A percentile compares a stretch with the other conserved stretches of the same genome.
Conservation (phyloP, 37 sponge, comb jelly and placozoan genomes). For the Agelas oroides region DNA sequence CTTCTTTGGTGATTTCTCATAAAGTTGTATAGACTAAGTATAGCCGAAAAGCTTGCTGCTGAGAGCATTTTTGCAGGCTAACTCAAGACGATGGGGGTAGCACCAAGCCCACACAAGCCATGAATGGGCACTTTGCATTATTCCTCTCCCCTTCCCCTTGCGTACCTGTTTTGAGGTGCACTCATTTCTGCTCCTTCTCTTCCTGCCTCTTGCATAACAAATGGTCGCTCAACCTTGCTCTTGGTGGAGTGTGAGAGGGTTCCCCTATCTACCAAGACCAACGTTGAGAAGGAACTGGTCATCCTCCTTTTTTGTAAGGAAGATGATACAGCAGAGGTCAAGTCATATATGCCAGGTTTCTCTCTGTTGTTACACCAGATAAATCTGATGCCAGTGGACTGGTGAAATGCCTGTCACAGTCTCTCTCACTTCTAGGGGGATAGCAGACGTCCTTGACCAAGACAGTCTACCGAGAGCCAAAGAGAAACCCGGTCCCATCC, state of each 20-base stretch:
- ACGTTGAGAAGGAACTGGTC: constrained; percentile 52
- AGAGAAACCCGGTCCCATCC: constrained; percentile 57
- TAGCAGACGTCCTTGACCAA: constrained; percentile 30
- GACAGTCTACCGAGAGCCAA: neutral
- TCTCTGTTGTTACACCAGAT: constrained; percentile 14
- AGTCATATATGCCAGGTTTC: constrained; percentile 32
- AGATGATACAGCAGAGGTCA: constrained; percentile 26
- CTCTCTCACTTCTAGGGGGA: constrained; percentile 14
- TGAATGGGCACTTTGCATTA: constrained; percentile 35
- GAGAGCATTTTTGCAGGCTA: constrained; percentile 66
- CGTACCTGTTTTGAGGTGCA: constrained; percentile 51
- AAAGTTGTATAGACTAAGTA: too few species aligned
- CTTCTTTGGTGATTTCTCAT: constrained; percentile 64
- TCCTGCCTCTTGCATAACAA: too few species aligned
- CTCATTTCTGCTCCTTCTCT: constrained; percentile 66
- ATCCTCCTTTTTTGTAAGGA: neutral
- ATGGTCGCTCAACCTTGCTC: too few species aligned
- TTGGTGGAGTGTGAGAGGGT: too few species aligned
- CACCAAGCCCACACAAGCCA: constrained; percentile 62
- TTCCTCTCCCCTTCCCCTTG: too few species aligned
- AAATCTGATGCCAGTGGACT: constrained; percentile 18
- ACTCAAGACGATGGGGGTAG: constrained; percentile 66
- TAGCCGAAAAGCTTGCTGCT: constrained; percentile 30
- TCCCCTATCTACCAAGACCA: too few species aligned
- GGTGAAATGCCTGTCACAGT: constrained; percentile 24